Percentiles rank a stretch among this genome's conserved stretches.
Conservation (phyloP, 1,140 invertebrate species). For the Pararge aegeria region DNA sequence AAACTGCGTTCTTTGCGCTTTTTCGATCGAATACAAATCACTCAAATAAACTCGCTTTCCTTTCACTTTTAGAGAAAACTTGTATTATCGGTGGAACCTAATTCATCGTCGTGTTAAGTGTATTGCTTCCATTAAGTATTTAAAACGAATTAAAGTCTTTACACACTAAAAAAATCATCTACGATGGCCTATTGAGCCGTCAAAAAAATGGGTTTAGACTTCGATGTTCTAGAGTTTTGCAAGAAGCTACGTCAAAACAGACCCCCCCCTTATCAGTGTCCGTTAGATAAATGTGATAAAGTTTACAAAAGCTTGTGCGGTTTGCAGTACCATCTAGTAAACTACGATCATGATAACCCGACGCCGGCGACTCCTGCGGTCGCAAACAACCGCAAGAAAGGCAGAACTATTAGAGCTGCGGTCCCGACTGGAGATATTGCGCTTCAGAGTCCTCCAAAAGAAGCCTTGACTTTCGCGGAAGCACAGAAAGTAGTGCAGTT, state of each 20-base stretch:
- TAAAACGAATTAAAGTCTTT: neutral
- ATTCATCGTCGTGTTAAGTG: conserved; percentile 2
- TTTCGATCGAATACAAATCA: conserved; percentile 15
- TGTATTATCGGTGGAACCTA: conserved; percentile 19
- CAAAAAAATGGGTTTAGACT: conserved; percentile 85
- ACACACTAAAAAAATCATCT: neutral
- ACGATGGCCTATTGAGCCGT: conserved; percentile 15
- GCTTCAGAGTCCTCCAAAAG: conserved; percentile 77
- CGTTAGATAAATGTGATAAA: conserved; percentile 90
- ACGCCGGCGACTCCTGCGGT: conserved; percentile 78
- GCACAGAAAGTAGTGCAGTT: conserved; percentile 91
- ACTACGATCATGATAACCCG: conserved; percentile 89
- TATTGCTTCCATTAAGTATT: neutral
- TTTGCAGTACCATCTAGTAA: conserved; percentile 91
- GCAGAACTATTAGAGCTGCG: conserved; percentile 58
- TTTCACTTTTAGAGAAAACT: conserved; percentile 36
- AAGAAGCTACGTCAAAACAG: conserved; percentile 89
- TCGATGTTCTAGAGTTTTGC: conserved; percentile 92
- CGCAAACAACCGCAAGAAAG: conserved; percentile 78
- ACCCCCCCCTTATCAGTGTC: conserved; percentile 91
- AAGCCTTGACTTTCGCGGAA: conserved; percentile 87
- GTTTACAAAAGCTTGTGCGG: conserved; percentile 92
- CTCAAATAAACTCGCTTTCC: conserved; percentile 24
- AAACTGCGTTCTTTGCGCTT: conserved; percentile 18
- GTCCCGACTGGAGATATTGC: conserved; percentile 75